Evolutionary conservation across 2,797 vertebrate genomes (phyloP), one percentile per base, ranked within the genome.

Genomic region (Dromococcyx pavoninus): DNA sequence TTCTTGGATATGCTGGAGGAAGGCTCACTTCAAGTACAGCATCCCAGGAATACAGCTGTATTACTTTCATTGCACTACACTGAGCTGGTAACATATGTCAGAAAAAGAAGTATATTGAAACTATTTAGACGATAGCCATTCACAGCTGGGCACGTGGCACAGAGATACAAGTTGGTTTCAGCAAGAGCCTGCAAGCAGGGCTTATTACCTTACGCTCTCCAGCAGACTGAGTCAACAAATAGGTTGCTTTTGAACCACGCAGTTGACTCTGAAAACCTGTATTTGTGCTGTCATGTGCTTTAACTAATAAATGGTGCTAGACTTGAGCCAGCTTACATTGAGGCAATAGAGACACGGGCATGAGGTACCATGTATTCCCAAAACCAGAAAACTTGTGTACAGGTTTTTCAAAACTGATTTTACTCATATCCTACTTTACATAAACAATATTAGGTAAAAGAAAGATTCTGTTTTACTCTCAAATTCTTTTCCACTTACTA

Each of bases 361-460:
- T 43, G 37, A 66, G 19, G 35, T 17, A 88, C 1, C 1, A 27
- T 0, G 0, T 30, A 77, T 7, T 75, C 33, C 27, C 67, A 85
- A 84, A n/a, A 37, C 6, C 67, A 80, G 22, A 82, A 33, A 82
- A 74, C 9, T 22, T 54, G 28, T 5, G 57, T 17, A 46, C 1
- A 35, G 10, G 43, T 58, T 56, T 66, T 25, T 61, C 61, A 78
- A 37, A 75, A 80, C 5, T 18, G 5, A 77, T 35, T 17, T 54
- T 73, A 48, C 14, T 71, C 48, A 25, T 9, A 51, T 32, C 53
- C 32, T 44, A 81, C 30, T 83, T 65, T 15, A 77, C 11, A 81
- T 27, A 83, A 86, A 35, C 27, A 88, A 2, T 35, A 61, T 9
- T 10, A 71, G 23, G 46, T n/a, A 83, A 64, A 93, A 53, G 8